Conservation (phyloP, 2,888 invertebrate genomes). For the Agapostemon virescens region DNA sequence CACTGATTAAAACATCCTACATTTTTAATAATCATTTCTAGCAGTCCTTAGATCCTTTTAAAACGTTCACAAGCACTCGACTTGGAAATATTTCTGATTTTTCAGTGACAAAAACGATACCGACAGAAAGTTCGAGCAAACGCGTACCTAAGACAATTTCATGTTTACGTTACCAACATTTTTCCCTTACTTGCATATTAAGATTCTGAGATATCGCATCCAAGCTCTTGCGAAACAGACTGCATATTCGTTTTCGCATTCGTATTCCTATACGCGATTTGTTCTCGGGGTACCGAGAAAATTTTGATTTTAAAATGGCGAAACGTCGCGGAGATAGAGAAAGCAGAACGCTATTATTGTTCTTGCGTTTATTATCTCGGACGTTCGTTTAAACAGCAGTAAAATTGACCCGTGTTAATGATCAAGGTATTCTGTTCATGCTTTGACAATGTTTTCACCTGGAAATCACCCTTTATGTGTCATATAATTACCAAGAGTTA, state of each 20-base stretch:
- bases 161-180: neutral
- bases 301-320: neutral
- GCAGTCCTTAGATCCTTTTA: neutral
- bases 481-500: neutral
- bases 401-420: neutral
- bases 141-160: neutral
- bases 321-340: neutral
- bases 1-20: no score
- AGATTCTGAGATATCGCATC: neutral
- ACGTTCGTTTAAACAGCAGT: neutral
- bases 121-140: neutral
- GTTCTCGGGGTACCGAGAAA: neutral
- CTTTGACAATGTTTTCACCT: slow-evolving; percentile 21
- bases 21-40: neutral
- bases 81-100: neutral
- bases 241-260: neutral
- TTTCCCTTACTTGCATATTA: neutral
- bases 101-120: neutral
- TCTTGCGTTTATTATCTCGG: neutral
- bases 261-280: neutral
- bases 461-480: slow-evolving; percentile 3
- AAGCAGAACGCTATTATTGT: neutral
- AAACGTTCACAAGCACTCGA: neutral
- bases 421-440: slow-evolving; percentile 6
- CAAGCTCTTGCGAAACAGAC: neutral